Evolutionary conservation across 1,140 invertebrate genomes (phyloP).

Genomic region (Sycophaga agraensis): DNA sequence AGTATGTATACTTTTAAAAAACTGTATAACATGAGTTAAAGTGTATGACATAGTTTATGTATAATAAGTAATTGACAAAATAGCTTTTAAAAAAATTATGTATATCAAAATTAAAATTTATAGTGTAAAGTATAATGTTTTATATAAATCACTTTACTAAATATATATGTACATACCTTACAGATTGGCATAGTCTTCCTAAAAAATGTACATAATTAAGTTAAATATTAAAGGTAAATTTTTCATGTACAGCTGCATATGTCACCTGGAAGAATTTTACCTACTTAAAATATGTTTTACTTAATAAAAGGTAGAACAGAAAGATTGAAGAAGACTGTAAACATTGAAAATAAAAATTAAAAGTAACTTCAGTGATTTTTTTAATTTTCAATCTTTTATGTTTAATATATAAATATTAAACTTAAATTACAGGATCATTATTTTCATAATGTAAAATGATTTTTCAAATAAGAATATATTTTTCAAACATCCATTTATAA

Average conservation of each 20-base stretch:
- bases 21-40: slow-evolving; percentile 6
- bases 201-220: slow-evolving; percentile 5
- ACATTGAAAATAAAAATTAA: neutral
- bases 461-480: no score
- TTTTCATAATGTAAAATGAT: neutral
- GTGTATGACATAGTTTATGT: slow-evolving; percentile 3
- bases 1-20: slow-evolving; percentile 13
- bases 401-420: neutral
- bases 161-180: slow-evolving; percentile 1
- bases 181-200: slow-evolving; percentile 10
- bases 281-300: neutral
- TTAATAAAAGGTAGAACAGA: neutral
- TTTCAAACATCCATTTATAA: no score
- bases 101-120: neutral
- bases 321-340: no score
- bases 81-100: slow-evolving; percentile 2
- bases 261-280: neutral
- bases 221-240: no score
- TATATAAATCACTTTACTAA: slow-evolving; percentile 13
- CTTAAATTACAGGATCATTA: no score
- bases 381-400: neutral
- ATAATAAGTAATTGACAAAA: neutral
- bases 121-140: neutral
- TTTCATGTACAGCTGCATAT: neutral
- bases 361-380: neutral